phyloP scores from a whole-genome alignment of 2,113 vertebrate genomes.

The Lagopus muta region DNA sequence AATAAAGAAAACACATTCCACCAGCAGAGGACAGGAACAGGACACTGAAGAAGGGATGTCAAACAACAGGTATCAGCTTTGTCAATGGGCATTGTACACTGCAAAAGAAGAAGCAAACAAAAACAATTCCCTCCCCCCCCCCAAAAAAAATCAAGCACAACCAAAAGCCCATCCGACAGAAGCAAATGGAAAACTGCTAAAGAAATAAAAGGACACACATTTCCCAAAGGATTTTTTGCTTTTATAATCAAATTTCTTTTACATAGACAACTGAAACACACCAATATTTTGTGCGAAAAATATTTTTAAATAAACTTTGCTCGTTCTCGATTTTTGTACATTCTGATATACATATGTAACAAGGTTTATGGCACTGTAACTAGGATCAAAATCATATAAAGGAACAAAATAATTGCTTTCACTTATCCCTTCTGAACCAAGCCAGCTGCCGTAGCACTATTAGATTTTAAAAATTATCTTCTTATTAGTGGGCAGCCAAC shows the following conservation, averaged over 20 bases:
- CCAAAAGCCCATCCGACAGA: not conserved
- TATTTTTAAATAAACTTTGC: slow-evolving; percentile 86
- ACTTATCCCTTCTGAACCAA: slow-evolving; percentile 71
- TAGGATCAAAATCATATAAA: slow-evolving; percentile 77
- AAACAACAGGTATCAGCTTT: not conserved
- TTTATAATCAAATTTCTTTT: slow-evolving; percentile 80
- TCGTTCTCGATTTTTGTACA: slow-evolving; percentile 76
- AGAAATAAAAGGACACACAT: slow-evolving; percentile 63
- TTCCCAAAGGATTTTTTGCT: slow-evolving; percentile 78
- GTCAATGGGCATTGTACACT: not conserved
- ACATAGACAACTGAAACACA: slow-evolving; percentile 83
- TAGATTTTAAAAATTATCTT: slow-evolving; percentile 60
- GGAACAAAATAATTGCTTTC: slow-evolving; percentile 71
- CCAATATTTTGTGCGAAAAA: slow-evolving; percentile 84
- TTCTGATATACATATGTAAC: slow-evolving; percentile 86
- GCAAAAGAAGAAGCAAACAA: not conserved
- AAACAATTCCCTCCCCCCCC: not conserved
- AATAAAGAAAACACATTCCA: slow-evolving; percentile 30
- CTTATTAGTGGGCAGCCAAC: slow-evolving; percentile 80
- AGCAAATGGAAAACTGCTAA: slow-evolving; percentile 30
- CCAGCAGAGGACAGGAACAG: not conserved
- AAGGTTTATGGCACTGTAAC: slow-evolving; percentile 86
- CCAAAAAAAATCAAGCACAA: not conserved
- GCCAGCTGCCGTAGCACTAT: slow-evolving; percentile 78
- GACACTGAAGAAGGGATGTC: slow-evolving; percentile 2